Evolutionary conservation across 2,797 vertebrate species (phyloP).

Genomic region (Manis javanica): DNA sequence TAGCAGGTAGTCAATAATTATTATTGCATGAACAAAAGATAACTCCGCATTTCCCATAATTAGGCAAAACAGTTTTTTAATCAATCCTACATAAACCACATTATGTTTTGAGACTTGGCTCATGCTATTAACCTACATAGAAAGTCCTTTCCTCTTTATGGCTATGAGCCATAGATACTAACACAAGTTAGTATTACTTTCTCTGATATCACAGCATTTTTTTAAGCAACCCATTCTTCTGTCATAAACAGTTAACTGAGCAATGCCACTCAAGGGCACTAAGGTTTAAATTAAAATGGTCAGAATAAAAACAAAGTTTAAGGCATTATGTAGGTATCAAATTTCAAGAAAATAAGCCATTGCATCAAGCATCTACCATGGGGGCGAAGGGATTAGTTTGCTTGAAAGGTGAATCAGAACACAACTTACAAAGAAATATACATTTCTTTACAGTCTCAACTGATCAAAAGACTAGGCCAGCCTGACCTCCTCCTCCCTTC

Average conservation of each 20-base stretch:
- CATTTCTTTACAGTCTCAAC: not conserved
- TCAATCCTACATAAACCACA: not conserved
- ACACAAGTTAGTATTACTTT: not conserved
- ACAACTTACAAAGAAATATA: conserved; percentile 3
- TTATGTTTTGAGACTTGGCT: not conserved
- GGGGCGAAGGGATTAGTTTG: not conserved
- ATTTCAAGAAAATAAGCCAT: not conserved
- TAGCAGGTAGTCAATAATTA: not conserved
- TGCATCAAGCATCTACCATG: not conserved
- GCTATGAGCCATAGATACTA: not conserved
- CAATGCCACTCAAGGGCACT: not conserved
- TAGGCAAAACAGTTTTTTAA: not conserved
- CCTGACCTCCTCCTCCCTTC: not conserved
- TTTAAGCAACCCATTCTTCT: conserved; percentile 13
- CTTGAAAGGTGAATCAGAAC: conserved; percentile 40
- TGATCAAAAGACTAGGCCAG: not conserved
- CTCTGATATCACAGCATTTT: not conserved
- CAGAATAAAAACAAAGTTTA: not conserved
- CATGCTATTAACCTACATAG: not conserved
- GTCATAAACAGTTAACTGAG: not conserved
- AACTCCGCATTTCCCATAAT: not conserved
- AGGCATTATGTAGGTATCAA: not conserved
- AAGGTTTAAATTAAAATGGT: not conserved
- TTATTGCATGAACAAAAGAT: not conserved
- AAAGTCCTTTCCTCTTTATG: not conserved